These are phyloP conservation scores for Argyra leucocephala DNA, from an alignment of 2,888 invertebrate genomes.

Conservation along the genomic window DNA sequence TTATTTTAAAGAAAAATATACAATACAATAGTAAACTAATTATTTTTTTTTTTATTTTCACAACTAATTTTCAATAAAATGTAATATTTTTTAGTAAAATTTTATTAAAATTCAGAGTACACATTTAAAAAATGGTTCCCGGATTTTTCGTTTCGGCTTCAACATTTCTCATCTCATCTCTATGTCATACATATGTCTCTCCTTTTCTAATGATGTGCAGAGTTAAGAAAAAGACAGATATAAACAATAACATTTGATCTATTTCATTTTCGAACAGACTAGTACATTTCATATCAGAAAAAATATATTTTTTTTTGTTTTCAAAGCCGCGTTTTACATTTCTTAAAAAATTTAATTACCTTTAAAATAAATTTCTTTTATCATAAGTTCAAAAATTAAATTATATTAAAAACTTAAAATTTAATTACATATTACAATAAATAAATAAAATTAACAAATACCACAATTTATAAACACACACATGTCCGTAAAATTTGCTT, in stretches of 20 bases:
- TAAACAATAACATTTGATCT: conserved; percentile 1
- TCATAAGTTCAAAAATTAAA: not conserved
- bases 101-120: conserved; percentile 14
- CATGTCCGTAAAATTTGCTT: not conserved
- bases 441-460: not conserved
- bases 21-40: not conserved
- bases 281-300: conserved; percentile 1
- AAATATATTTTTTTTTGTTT: not conserved
- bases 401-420: not conserved
- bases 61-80: not conserved
- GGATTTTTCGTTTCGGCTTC: conserved; percentile 28
- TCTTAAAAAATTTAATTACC: not conserved
- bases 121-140: conserved; percentile 30
- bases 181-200: not conserved
- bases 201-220: conserved; percentile 3
- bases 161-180: conserved; percentile 14
- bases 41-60: not conserved
- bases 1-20: not conserved
- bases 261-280: conserved; percentile 1
- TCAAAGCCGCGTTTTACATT: conserved; percentile 4
- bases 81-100: not conserved
- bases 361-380: not conserved
- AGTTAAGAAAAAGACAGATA: conserved; percentile 2
- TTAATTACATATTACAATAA: not conserved
- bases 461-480: not conserved